phyloP scores from a whole-genome alignment of 2,888 invertebrate species.

The Macrosiphum euphorbiae region DNA sequence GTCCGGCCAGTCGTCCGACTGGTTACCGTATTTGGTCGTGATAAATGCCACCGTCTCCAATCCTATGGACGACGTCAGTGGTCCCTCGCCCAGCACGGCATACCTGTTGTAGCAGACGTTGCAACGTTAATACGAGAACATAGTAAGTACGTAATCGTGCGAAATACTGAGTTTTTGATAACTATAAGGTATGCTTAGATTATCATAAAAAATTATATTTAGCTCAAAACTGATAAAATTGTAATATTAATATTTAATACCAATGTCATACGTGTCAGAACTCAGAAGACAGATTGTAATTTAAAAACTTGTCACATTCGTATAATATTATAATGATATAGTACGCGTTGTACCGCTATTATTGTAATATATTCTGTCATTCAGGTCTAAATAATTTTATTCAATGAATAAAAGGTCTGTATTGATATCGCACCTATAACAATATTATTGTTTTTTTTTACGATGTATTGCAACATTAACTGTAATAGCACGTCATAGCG shows the following conservation, averaged over 20 bases:
- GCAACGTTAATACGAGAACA: too few species aligned
- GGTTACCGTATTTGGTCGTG: conserved; percentile 88
- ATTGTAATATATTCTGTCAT: background rate
- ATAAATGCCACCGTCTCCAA: conserved; percentile 91
- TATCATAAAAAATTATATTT: background rate
- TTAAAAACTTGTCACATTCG: background rate
- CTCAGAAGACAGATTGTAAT: background rate
- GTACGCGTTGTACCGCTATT: background rate
- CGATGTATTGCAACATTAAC: background rate
- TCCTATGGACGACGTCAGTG: conserved; percentile 87
- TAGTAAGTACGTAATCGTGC: too few species aligned
- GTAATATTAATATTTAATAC: background rate
- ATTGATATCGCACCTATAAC: background rate
- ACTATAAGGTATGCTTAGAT: too few species aligned
- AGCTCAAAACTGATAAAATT: background rate
- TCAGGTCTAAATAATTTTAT: background rate
- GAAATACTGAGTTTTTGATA: too few species aligned
- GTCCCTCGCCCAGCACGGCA: conserved; percentile 87
- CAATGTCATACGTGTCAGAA: background rate
- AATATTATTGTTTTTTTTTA: background rate
- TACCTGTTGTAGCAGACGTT: conserved; percentile 73
- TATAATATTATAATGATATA: background rate
- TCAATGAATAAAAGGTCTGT: background rate
- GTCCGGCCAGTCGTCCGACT: conserved; percentile 90
- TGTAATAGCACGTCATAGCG: background rate